Evolutionary conservation across 1,140 invertebrate species (phyloP), one percentile per base, ranked within the genome.

Genomic region (Theocolax elegans): DNA sequence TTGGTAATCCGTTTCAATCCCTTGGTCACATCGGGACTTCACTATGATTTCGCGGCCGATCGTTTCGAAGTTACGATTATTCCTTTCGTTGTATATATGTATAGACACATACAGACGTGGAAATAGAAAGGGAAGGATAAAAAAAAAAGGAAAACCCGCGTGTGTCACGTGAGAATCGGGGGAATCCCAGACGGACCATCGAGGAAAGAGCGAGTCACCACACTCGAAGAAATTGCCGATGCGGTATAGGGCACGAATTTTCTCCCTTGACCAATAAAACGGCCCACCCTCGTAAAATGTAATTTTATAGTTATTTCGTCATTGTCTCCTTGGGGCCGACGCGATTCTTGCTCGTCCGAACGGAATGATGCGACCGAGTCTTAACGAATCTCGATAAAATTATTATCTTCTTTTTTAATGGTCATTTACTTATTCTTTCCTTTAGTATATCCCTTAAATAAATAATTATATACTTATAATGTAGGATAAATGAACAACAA

Each of bases 281-380:
- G 54, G 54, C 56, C 66, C 63, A 60, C 62, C 67, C 63, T 74
- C 75, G 74, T 76, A 77, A 77, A 77, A 74, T 75, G 70, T 73
- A 76, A 80, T 78, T 78, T 78, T 75, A 76, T 77, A 77, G 77
- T 79, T 76, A 77, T 79, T 77, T 79, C 74, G 75, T 79, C 74
- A 77, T 79, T 76, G 70, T 75, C 72, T 62, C 44, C 15, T 17
- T 27, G 23, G 31, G 21, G 1, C 17, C 42, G 42, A n/a, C n/a
- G n/a, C n/a, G n/a, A n/a, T n/a, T n/a, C n/a, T n/a, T n/a, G n/a
- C n/a, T n/a, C n/a, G n/a, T n/a, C n/a, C n/a, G n/a, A n/a, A n/a
- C n/a, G n/a, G n/a, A n/a, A n/a, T n/a, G n/a, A n/a, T n/a, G n/a
- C n/a, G n/a, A n/a, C n/a, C n/a, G n/a, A n/a, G n/a, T n/a, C n/a